Evolutionary conservation across 2,113 vertebrate species (phyloP).

Genomic region (Cryptomyrus ogoouensis): DNA sequence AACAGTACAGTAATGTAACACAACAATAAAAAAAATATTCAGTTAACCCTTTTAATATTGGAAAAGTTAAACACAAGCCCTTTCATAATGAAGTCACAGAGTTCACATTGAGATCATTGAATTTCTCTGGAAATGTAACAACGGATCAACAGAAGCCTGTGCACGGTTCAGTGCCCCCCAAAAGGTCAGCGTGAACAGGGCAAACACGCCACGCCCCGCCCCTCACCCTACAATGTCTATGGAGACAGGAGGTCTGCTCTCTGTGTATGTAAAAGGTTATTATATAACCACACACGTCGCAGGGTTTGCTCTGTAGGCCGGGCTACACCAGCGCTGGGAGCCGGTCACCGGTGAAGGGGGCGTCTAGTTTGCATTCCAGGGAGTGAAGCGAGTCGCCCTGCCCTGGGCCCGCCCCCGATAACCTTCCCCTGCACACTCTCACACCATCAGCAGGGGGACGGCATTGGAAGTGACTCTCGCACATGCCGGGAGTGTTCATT

Average conservation of each 20-base stretch:
- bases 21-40: not conserved
- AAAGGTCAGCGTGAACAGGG: not conserved
- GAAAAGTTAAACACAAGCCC: not conserved
- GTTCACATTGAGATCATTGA: not conserved
- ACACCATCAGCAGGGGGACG: conserved; percentile 52
- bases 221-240: not conserved
- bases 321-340: not conserved
- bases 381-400: not conserved
- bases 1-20: not conserved
- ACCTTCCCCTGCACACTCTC: conserved; percentile 50
- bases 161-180: not conserved
- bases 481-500: conserved; percentile 46
- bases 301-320: not conserved
- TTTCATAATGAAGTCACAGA: not conserved
- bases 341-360: not conserved
- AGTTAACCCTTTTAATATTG: not conserved
- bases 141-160: not conserved
- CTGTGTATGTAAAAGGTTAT: not conserved
- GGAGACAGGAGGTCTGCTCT: not conserved
- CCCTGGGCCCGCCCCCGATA: conserved; percentile 40
- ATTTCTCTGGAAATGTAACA: not conserved
- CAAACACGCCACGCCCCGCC: not conserved
- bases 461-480: conserved; percentile 45
- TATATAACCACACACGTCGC: not conserved
- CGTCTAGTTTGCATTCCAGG: not conserved